Percentiles rank a stretch among this genome's conserved stretches.
These are phyloP conservation scores for Drosophila pectinifera DNA, from an alignment of 1,140 invertebrate species.

Conservation along the genomic window DNA sequence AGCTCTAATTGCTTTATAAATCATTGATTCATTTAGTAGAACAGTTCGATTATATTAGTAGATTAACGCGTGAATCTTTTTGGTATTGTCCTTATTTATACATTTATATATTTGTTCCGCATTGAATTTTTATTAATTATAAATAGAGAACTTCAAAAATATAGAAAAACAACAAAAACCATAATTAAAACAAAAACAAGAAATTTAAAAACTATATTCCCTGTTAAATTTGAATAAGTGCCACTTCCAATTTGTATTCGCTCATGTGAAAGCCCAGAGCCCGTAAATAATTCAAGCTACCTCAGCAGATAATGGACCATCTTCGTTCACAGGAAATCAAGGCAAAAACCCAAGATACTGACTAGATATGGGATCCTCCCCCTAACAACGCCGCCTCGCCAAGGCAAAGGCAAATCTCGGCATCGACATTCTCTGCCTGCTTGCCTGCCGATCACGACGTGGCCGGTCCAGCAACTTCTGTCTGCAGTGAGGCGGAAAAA, in stretches of 20 bases:
- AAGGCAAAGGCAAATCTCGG: constrained; percentile 17
- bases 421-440: constrained; percentile 27
- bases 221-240: constrained; percentile 1
- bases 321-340: constrained; percentile 43
- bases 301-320: constrained; percentile 23
- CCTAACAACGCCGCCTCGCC: constrained; percentile 27
- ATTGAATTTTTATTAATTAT: too few species aligned
- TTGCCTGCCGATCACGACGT: constrained; percentile 41
- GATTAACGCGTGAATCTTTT: too few species aligned
- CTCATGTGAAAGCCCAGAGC: constrained; percentile 4
- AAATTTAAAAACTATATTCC: neutral
- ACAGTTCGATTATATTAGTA: too few species aligned
- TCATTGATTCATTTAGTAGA: too few species aligned
- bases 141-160: too few species aligned
- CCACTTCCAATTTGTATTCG: constrained; percentile 10
- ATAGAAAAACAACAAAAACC: neutral
- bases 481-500: constrained; percentile 55
- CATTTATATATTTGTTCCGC: neutral
- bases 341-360: constrained; percentile 26
- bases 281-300: constrained; percentile 4
- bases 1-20: too few species aligned
- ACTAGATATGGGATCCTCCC: constrained; percentile 39
- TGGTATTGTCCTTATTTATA: too few species aligned
- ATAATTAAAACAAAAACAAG: neutral
- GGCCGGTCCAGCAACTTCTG: constrained; percentile 55